Percentiles rank a stretch among this genome's conserved stretches.
These are phyloP conservation scores for Sisyra nigra DNA, from an alignment of 2,888 invertebrate species.

Conservation along the genomic window DNA sequence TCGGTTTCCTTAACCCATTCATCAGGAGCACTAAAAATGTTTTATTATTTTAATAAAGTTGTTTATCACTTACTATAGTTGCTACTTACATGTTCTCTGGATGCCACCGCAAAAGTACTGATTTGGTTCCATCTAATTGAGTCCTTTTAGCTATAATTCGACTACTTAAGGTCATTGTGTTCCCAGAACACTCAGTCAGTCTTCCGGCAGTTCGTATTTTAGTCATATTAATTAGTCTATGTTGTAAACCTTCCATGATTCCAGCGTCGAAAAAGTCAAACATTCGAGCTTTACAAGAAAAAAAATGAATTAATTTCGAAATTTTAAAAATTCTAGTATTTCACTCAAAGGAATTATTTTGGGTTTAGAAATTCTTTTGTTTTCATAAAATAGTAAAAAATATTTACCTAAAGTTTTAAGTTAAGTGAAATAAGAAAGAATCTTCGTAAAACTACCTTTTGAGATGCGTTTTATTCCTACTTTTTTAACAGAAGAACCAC, in stretches of 20 bases:
- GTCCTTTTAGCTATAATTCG: constrained; percentile 48
- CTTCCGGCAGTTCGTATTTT: constrained; percentile 41
- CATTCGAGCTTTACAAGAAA: constrained; percentile 79
- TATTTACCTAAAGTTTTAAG: too few species aligned
- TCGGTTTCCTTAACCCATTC: constrained; percentile 71
- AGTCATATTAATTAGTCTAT: constrained; percentile 49
- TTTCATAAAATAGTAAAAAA: too few species aligned
- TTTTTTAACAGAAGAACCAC: too few species aligned
- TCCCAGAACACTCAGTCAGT: constrained; percentile 43
- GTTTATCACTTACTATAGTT: not conserved
- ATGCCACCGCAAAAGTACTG: constrained; percentile 67
- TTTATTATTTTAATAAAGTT: not conserved
- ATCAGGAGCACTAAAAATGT: constrained; percentile 58
- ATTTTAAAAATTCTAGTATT: not conserved
- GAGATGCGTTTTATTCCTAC: too few species aligned
- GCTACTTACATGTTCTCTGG: constrained; percentile 71
- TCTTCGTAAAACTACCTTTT: too few species aligned
- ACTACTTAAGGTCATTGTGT: constrained; percentile 56
- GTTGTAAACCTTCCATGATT: constrained; percentile 81
- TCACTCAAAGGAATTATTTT: not conserved
- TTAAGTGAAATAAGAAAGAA: too few species aligned
- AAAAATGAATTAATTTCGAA: constrained; percentile 20
- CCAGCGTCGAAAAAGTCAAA: constrained; percentile 89
- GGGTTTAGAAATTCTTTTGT: too few species aligned
- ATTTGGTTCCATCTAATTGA: constrained; percentile 44